Evolutionary conservation across 2,888 invertebrate species (phyloP), one percentile per base, ranked within the genome.

Genomic region (Acrocera orbiculus): DNA sequence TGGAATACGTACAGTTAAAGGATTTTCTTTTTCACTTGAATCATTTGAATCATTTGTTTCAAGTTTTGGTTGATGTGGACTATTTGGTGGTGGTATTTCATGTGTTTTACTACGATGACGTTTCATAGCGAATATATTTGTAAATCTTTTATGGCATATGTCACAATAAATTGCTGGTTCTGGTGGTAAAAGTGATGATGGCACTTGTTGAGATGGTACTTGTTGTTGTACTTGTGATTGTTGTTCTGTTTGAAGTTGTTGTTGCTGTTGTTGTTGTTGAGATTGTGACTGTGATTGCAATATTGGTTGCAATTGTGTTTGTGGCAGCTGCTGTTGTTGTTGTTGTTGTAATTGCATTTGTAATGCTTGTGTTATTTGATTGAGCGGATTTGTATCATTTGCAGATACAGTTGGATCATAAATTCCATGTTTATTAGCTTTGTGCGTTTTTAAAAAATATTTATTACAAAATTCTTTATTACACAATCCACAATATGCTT

Each of bases 381-480:
- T 47, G 5, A 42, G 30, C 24, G 46, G 30, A 15, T 43, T 41
- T 23, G 44, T 42, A n/a, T 50, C 49, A 28, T 42, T 34, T 10
- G 51, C 47, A 3, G 47, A 43, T 22, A 46, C 46, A 2, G 44
- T 49, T 1, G 61, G 58, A 38, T 74, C 73, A 53, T 86, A 87
- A 44, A 95, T 89, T 17, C 92, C 92, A 58, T 96, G 95, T 53
- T 92, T 93, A 60, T 93, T 93, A 20, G 93, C 90, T 58, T 90
- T 89, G 65, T 96, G 95, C 37, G 95, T 95, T 62, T 95, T 93
- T 16, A 96, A 67, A 61, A 93, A 95, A 63, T 95, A 93, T 56
- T 93, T 93, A 66, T 95, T 93, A 65, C 95, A 95, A 62, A 96
- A 96, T 63, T 95, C 95, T 56, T 93, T 90, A 64, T 93, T 90